Percentiles rank a stretch among this genome's conserved stretches.
phyloP scores from a whole-genome alignment of 2,888 invertebrate genomes.

The Byasa hedistus region DNA sequence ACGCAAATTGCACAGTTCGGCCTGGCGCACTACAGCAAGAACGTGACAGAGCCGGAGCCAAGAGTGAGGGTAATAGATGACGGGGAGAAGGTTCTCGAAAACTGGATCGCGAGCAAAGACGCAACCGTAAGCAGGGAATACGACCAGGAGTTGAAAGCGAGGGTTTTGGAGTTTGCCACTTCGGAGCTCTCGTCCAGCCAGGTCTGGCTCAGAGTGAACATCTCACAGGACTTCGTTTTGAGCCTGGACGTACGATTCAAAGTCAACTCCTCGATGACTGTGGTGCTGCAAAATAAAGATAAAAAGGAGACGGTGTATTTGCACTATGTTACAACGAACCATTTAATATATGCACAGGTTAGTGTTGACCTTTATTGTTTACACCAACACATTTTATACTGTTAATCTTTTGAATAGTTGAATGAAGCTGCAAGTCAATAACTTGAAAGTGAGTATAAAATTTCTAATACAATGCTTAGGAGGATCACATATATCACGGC shows the following conservation, averaged over 20 bases:
- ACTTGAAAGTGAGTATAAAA: too few species aligned
- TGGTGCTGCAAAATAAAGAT: slow-evolving; percentile 87
- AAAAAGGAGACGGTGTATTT: slow-evolving; percentile 88
- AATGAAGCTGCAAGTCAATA: too few species aligned
- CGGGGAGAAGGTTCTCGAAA: slow-evolving; percentile 82
- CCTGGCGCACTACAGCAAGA: slow-evolving; percentile 97
- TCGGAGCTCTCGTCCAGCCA: slow-evolving; percentile 84
- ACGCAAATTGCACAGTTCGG: slow-evolving; percentile 99
- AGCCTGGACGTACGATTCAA: slow-evolving; percentile 86
- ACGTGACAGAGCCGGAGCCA: slow-evolving; percentile 91
- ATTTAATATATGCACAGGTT: slow-evolving; percentile 86
- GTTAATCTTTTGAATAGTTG: too few species aligned
- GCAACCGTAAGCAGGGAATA: slow-evolving; percentile 82
- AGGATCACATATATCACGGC: slow-evolving; percentile 92
- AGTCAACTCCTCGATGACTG: slow-evolving; percentile 90
- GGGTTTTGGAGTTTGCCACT: slow-evolving; percentile 86
- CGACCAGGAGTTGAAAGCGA: slow-evolving; percentile 79
- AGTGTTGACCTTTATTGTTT: slow-evolving; percentile 39
- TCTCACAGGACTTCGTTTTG: slow-evolving; percentile 84
- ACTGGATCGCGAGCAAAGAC: slow-evolving; percentile 87
- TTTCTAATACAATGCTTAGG: slow-evolving; percentile 52
- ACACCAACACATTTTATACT: too few species aligned
- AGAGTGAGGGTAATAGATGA: slow-evolving; percentile 86
- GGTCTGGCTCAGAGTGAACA: slow-evolving; percentile 81
- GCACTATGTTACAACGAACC: slow-evolving; percentile 89